Conservation (phyloP, 2,797 vertebrate species). For the Crocidura indochinensis region DNA sequence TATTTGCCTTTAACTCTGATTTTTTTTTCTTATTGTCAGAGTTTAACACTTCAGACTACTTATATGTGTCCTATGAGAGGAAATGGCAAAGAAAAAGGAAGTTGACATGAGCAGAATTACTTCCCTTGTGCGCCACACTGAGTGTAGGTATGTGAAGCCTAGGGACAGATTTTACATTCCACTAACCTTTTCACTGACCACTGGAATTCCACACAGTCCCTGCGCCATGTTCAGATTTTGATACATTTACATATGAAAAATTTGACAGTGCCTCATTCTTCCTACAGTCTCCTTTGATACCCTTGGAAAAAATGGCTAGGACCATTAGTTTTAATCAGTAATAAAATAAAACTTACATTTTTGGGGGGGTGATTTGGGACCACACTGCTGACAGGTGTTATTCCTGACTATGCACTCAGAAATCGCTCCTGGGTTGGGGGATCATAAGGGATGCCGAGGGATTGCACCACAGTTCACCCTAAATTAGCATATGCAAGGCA, state of each 20-base stretch:
- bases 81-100: conserved; percentile 19
- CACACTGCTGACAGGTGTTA: no score
- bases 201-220: not conserved
- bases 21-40: conserved; percentile 27
- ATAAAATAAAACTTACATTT: not conserved
- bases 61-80: not conserved
- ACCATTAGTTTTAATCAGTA: conserved; percentile 15
- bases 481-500: no score
- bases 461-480: no score
- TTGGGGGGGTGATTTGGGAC: no score
- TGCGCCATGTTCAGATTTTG: conserved; percentile 27
- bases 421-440: no score
- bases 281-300: not conserved
- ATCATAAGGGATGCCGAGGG: no score
- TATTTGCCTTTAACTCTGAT: conserved; percentile 39
- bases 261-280: not conserved
- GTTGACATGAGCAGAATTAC: not conserved
- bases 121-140: no score
- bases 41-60: not conserved
- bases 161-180: rapidly evolving
- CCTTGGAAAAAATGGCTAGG: not conserved
- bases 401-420: no score
- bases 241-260: conserved; percentile 13
- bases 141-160: not conserved
- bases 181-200: not conserved